Evolutionary conservation across 2,888 invertebrate genomes (phyloP).

Genomic region (Thera britannica): DNA sequence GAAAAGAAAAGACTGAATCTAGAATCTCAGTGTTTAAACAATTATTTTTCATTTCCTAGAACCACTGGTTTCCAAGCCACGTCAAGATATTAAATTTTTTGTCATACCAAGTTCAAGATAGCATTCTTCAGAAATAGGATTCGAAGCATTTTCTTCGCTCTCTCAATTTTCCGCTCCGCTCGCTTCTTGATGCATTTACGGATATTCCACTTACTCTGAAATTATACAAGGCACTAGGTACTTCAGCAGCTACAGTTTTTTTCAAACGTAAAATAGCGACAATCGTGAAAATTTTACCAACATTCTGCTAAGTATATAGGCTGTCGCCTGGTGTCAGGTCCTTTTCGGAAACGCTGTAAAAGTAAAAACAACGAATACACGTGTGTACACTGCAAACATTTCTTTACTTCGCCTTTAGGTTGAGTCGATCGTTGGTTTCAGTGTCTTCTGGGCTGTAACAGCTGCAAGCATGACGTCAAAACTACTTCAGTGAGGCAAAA

Average conservation of each 20-base stretch:
- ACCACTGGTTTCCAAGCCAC: slow-evolving; percentile 7
- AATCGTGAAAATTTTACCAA: background rate
- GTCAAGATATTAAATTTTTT: slow-evolving; percentile 19
- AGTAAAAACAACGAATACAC: slow-evolving; percentile 10
- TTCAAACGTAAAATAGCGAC: background rate
- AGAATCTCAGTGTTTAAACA: background rate
- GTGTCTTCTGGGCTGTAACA: background rate
- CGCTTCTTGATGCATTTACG: slow-evolving; percentile 34
- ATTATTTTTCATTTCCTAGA: slow-evolving; percentile 1
- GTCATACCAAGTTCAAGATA: slow-evolving; percentile 25
- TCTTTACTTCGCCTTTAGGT: background rate
- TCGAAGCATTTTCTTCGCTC: slow-evolving; percentile 26
- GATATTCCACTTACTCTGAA: slow-evolving; percentile 30
- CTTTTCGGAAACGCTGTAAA: background rate
- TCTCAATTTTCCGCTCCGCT: slow-evolving; percentile 41
- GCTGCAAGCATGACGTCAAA: slow-evolving; percentile 17
- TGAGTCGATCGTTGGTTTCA: background rate
- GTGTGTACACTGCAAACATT: slow-evolving; percentile 1
- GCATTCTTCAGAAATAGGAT: slow-evolving; percentile 24
- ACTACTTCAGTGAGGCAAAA: slow-evolving; percentile 25
- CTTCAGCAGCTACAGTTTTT: slow-evolving; percentile 3
- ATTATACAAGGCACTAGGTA: slow-evolving; percentile 31
- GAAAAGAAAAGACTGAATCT: background rate
- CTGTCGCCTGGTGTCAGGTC: background rate
- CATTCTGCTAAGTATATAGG: background rate